These are phyloP conservation scores for Phrynosoma platyrhinos DNA, from an alignment of 2,113 vertebrate species.

Conservation along the genomic window DNA sequence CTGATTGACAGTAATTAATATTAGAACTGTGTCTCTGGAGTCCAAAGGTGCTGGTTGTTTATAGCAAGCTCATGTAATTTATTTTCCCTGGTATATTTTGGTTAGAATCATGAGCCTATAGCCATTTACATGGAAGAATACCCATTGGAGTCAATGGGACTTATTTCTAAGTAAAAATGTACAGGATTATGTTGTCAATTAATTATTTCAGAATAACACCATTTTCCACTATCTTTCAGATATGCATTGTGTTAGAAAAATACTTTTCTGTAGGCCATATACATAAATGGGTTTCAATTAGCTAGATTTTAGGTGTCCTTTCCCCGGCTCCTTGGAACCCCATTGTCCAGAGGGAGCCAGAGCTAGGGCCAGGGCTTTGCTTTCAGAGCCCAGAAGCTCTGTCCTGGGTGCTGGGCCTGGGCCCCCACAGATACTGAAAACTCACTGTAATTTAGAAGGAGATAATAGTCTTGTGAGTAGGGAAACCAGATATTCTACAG, in stretches of 20 bases:
- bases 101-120: conserved; percentile 3
- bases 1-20: conserved; percentile 34
- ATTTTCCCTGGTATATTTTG: background rate
- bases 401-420: too few species aligned
- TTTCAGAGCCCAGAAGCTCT: too few species aligned
- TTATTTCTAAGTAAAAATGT: background rate
- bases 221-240: background rate
- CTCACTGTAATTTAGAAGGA: background rate
- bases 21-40: background rate
- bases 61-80: conserved; percentile 3
- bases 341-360: too few species aligned
- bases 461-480: background rate
- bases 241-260: too few species aligned
- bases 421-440: too few species aligned
- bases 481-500: background rate
- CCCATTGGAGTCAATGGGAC: background rate
- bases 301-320: too few species aligned
- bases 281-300: too few species aligned
- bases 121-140: background rate
- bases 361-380: too few species aligned
- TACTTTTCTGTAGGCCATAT: too few species aligned
- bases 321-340: too few species aligned
- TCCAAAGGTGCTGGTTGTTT: conserved; percentile 1
- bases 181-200: background rate
- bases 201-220: conserved; percentile 2